Conservation (phyloP, 2,113 vertebrate species). For the Amphilophus citrinellus region DNA sequence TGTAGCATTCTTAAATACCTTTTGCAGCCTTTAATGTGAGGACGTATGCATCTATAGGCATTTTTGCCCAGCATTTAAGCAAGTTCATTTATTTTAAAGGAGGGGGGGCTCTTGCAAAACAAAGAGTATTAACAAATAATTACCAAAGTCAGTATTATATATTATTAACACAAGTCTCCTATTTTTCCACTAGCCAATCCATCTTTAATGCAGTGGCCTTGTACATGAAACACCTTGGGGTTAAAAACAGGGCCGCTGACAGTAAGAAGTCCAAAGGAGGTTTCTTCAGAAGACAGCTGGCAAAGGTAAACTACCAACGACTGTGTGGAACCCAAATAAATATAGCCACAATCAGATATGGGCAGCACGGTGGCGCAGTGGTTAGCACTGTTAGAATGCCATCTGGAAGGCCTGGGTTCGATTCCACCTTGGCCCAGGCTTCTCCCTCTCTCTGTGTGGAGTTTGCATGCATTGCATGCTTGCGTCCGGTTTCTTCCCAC, state of each 20-base stretch:
- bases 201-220: slow-evolving; percentile 84
- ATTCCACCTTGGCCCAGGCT: too few species aligned
- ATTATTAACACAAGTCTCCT: not conserved
- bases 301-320: slow-evolving; percentile 71
- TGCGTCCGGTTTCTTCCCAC: too few species aligned
- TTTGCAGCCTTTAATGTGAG: not conserved
- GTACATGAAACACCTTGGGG: slow-evolving; percentile 91
- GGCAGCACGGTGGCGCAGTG: too few species aligned
- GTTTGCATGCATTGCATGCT: too few species aligned
- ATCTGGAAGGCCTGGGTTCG: too few species aligned
- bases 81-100: not conserved
- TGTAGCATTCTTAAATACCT: not conserved
- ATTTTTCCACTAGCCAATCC: slow-evolving; percentile 77
- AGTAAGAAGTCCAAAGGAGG: slow-evolving; percentile 88
- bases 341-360: not conserved
- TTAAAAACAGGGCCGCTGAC: slow-evolving; percentile 86
- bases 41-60: not conserved
- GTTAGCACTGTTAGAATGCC: too few species aligned
- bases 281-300: slow-evolving; percentile 84
- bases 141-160: not conserved
- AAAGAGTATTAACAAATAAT: not conserved
- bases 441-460: too few species aligned
- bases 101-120: too few species aligned
- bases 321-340: not conserved
- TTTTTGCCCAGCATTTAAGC: not conserved